Evolutionary conservation across 2,797 vertebrate species (phyloP).

Genomic region (Enoplosus armatus): DNA sequence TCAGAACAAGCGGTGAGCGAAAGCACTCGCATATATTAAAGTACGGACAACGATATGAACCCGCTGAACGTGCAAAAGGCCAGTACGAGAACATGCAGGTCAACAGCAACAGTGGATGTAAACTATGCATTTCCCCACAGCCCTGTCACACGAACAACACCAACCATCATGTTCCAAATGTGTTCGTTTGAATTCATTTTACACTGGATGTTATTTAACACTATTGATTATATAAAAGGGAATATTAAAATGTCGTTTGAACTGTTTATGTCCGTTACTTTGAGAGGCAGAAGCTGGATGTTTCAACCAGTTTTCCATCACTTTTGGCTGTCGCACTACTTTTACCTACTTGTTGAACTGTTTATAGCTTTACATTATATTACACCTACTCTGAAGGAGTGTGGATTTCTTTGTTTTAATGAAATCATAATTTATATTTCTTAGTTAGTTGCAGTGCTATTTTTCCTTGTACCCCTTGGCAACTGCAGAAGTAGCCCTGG

Average conservation of each 20-base stretch:
- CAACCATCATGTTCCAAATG: too few relatives aligned
- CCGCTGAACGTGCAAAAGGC: neutral
- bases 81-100: neutral
- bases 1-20: constrained; percentile 53
- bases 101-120: neutral
- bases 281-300: fast-evolving
- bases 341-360: neutral
- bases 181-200: neutral
- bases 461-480: neutral
- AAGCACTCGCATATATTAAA: constrained; percentile 25
- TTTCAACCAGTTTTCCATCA: neutral
- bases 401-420: too few relatives aligned
- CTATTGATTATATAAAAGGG: neutral
- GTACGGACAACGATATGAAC: neutral
- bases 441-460: too few relatives aligned
- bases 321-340: too few relatives aligned
- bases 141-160: neutral
- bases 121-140: neutral
- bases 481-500: neutral
- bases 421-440: neutral
- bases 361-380: neutral
- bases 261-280: too few relatives aligned
- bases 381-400: too few relatives aligned
- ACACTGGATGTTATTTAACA: neutral
- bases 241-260: neutral